These are phyloP conservation scores for Subacronicta megacephala DNA, from an alignment of 2,888 invertebrate genomes.

Conservation along the genomic window DNA sequence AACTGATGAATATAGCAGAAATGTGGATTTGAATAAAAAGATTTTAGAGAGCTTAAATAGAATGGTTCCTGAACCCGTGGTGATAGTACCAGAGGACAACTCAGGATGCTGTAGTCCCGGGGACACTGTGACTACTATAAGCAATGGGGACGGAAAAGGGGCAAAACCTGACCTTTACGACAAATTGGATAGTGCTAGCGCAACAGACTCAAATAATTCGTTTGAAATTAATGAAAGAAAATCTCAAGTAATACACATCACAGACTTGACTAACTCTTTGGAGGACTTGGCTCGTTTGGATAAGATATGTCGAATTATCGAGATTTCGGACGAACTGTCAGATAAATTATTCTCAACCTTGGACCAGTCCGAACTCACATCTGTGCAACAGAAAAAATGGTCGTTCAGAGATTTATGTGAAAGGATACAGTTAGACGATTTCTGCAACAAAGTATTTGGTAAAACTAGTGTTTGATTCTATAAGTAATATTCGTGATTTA, in stretches of 20 bases:
- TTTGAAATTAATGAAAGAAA: slow-evolving; percentile 75
- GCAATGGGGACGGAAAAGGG: slow-evolving; percentile 50
- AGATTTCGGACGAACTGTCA: slow-evolving; percentile 84
- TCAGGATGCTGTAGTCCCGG: slow-evolving; percentile 52
- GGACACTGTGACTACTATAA: slow-evolving; percentile 56
- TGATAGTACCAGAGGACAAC: slow-evolving; percentile 41
- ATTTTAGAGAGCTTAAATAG: slow-evolving; percentile 41
- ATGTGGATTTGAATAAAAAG: slow-evolving; percentile 30
- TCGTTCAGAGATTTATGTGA: slow-evolving; percentile 84
- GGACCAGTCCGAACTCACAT: slow-evolving; percentile 45
- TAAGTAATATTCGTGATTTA: slow-evolving; percentile 18
- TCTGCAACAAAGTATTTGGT: slow-evolving; percentile 80
- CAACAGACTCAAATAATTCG: slow-evolving; percentile 77
- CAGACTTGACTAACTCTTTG: slow-evolving; percentile 77
- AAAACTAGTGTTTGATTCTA: slow-evolving; percentile 44
- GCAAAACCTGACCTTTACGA: slow-evolving; percentile 76
- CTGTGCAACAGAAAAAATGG: slow-evolving; percentile 68
- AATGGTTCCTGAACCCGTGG: slow-evolving; percentile 26
- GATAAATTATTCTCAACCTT: slow-evolving; percentile 77
- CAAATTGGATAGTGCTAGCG: slow-evolving; percentile 81
- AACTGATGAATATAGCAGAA: slow-evolving; percentile 17
- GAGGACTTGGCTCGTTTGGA: slow-evolving; percentile 80
- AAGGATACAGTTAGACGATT: slow-evolving; percentile 81
- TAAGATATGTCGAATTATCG: slow-evolving; percentile 84
- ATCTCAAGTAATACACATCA: slow-evolving; percentile 78